phyloP scores from a whole-genome alignment of 2,888 invertebrate genomes.

The Papilio elwesi region DNA sequence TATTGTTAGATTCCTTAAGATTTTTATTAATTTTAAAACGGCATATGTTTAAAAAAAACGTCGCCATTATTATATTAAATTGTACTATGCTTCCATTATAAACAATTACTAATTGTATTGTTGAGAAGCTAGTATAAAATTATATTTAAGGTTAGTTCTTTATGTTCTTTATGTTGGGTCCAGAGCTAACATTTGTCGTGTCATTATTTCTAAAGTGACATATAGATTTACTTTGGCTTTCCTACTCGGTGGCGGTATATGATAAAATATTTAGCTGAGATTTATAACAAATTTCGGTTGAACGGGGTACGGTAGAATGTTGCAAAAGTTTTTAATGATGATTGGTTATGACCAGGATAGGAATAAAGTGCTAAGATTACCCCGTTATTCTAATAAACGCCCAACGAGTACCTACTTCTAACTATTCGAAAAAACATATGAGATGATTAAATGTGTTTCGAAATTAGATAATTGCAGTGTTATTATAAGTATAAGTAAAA shows the following conservation, averaged over 20 bases:
- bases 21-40: no score
- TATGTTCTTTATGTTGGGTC: background rate
- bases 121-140: background rate
- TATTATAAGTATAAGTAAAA: constrained; percentile 11
- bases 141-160: no score
- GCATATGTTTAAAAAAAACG: background rate
- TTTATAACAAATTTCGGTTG: constrained; percentile 11
- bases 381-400: constrained; percentile 21
- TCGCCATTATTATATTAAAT: constrained; percentile 2
- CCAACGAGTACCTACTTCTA: constrained; percentile 7
- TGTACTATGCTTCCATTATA: background rate
- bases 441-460: constrained; percentile 4
- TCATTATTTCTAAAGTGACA: background rate
- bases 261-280: constrained; percentile 8
- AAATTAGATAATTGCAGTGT: constrained; percentile 2
- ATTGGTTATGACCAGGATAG: constrained; percentile 3
- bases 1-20: background rate
- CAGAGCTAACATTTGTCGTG: background rate
- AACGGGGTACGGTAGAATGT: constrained; percentile 16
- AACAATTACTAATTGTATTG: background rate
- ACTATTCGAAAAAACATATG: background rate
- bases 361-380: constrained; percentile 1
- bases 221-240: background rate
- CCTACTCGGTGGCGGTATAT: constrained; percentile 21
- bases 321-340: background rate